Percentiles rank a stretch among this genome's conserved stretches.
Conservation (phyloP, 2,888 invertebrate genomes). For the Apodemia zela region DNA sequence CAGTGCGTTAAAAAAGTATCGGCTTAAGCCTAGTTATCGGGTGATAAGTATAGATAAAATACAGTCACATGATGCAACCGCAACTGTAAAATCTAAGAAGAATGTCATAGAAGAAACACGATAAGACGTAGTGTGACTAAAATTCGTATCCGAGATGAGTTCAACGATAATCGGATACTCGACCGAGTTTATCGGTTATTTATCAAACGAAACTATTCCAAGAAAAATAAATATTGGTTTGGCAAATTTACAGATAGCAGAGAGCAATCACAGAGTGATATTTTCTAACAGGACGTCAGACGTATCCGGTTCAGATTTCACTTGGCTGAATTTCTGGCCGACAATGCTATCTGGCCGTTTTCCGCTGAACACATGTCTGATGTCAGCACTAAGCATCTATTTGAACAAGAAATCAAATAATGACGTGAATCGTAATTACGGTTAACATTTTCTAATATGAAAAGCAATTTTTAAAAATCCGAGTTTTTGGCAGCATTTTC, state of each 20-base stretch:
- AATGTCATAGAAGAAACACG: neutral
- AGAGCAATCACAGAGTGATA: slow-evolving; percentile 12
- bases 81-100: neutral
- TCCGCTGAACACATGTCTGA: neutral
- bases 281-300: slow-evolving; percentile 7
- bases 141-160: neutral
- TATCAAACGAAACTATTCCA: slow-evolving; percentile 3
- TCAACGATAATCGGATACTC: slow-evolving; percentile 1
- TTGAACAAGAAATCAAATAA: too few species aligned
- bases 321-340: slow-evolving; percentile 7
- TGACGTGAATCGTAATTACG: too few species aligned
- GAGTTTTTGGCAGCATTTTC: too few species aligned
- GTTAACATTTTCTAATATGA: too few species aligned
- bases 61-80: neutral
- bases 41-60: neutral
- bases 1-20: too few species aligned
- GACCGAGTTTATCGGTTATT: slow-evolving; percentile 4
- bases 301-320: slow-evolving; percentile 12
- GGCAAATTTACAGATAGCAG: slow-evolving; percentile 11
- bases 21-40: too few species aligned
- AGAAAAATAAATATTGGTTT: slow-evolving; percentile 11
- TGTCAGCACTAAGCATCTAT: too few species aligned
- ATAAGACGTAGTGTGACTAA: neutral
- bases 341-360: neutral
- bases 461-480: too few species aligned